Percentiles rank a stretch among this genome's conserved stretches.
phyloP scores from a whole-genome alignment of 2,113 vertebrate genomes.

The Heterotilapia buettikoferi region DNA sequence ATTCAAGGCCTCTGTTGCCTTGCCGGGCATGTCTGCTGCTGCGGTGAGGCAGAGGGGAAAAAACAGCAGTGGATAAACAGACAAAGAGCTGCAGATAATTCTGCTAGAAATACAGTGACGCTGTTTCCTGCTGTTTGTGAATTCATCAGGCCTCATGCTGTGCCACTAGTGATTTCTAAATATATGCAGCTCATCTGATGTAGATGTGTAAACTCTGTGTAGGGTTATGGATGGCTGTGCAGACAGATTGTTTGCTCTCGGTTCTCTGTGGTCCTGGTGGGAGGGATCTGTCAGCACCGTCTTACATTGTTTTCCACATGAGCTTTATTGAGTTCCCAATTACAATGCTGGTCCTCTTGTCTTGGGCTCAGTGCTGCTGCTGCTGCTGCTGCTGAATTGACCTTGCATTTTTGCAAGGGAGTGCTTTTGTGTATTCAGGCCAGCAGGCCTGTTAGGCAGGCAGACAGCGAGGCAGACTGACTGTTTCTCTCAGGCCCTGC shows the following conservation, averaged over 20 bases:
- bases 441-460: slow-evolving; percentile 39
- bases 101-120: slow-evolving; percentile 29
- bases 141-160: slow-evolving; percentile 54
- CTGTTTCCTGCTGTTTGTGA: slow-evolving; percentile 56
- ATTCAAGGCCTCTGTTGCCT: slow-evolving; percentile 49
- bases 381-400: slow-evolving; percentile 36
- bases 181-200: slow-evolving; percentile 60
- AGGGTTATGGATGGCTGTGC: slow-evolving; percentile 47
- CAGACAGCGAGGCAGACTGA: slow-evolving; percentile 39
- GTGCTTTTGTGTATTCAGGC: slow-evolving; percentile 47
- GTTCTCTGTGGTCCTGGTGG: slow-evolving; percentile 29
- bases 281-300: slow-evolving; percentile 32
- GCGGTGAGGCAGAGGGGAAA: neutral
- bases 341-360: slow-evolving; percentile 47
- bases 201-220: slow-evolving; percentile 52
- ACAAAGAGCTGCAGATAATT: slow-evolving; percentile 63
- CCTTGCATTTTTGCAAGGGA: slow-evolving; percentile 56
- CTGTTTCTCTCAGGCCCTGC: slow-evolving; percentile 34
- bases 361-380: slow-evolving; percentile 10
- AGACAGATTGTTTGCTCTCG: slow-evolving; percentile 54
- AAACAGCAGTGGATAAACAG: slow-evolving; percentile 46
- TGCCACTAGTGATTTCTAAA: slow-evolving; percentile 60
- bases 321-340: slow-evolving; percentile 61
- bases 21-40: slow-evolving; percentile 46
- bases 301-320: slow-evolving; percentile 46